Conservation (phyloP, 2,797 vertebrate species). For the Eulemur coronatus region DNA sequence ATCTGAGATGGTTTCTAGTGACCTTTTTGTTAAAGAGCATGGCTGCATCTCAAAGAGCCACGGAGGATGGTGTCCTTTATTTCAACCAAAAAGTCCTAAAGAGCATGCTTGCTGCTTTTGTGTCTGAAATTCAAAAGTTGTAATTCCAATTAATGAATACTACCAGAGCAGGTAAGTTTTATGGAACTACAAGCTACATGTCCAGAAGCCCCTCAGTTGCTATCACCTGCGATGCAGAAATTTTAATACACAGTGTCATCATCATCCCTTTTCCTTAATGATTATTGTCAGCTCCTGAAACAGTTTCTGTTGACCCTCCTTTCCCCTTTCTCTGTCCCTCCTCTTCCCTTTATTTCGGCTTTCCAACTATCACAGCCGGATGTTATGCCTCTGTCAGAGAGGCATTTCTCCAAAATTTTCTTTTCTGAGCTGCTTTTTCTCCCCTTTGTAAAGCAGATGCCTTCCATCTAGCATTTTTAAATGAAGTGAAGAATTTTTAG, state of each 20-base stretch:
- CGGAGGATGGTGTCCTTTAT: not conserved
- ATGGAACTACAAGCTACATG: not conserved
- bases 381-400: not conserved
- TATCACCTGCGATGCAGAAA: not conserved
- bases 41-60: not conserved
- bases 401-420: not conserved
- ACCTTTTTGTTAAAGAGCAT: not conserved
- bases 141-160: not conserved
- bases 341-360: not conserved
- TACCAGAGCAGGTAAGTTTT: not conserved
- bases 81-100: not conserved
- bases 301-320: not conserved
- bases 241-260: not conserved
- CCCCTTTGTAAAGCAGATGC: not conserved
- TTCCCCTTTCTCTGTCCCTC: not conserved
- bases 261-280: not conserved
- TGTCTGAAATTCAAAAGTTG: not conserved
- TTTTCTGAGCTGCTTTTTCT: not conserved
- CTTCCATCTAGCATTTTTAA: not conserved
- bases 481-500: not conserved
- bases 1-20: not conserved
- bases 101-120: not conserved
- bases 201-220: not conserved
- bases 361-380: not conserved
- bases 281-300: not conserved